Conservation (phyloP, 2,113 vertebrate species). For the Prolemur simus region DNA sequence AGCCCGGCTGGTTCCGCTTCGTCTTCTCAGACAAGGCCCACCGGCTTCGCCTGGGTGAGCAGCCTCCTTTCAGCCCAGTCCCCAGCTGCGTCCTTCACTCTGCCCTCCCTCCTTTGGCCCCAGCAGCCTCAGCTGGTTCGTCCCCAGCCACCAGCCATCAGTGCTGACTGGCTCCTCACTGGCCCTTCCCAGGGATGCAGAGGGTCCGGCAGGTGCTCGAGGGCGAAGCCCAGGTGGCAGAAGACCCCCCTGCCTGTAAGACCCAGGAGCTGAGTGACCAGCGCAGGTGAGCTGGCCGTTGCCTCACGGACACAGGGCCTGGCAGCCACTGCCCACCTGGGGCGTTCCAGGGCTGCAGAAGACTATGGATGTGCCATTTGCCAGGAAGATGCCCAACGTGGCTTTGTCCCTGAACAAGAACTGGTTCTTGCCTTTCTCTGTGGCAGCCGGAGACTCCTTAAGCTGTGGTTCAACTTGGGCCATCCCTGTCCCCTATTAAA, state of each 20-base stretch:
- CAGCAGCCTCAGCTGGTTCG: too few relatives aligned
- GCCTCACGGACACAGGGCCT: constrained; percentile 80
- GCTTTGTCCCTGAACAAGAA: constrained; percentile 84
- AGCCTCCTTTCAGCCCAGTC: background rate
- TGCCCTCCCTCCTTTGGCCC: too few relatives aligned
- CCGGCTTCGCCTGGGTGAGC: constrained; percentile 90
- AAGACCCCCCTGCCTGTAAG: constrained; percentile 61
- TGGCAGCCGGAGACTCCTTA: background rate
- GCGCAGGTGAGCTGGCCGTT: constrained; percentile 83
- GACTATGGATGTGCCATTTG: constrained; percentile 87
- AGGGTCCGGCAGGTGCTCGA: constrained; percentile 89
- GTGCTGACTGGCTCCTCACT: background rate
- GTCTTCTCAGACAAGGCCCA: constrained; percentile 90
- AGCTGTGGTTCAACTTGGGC: background rate
- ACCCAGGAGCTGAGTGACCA: constrained; percentile 78
- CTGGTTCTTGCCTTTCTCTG: constrained; percentile 44
- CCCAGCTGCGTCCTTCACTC: background rate
- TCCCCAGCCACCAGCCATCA: accelerated
- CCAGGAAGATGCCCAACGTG: constrained; percentile 78
- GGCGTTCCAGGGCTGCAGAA: constrained; percentile 87
- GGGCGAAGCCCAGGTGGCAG: constrained; percentile 79
- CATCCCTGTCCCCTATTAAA: background rate
- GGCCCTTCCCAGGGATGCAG: constrained; percentile 88
- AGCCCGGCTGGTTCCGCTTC: constrained; percentile 96
- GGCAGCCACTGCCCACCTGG: constrained; percentile 74